Evolutionary conservation across 2,113 vertebrate species (phyloP).

Genomic region (Bungarus multicinctus): DNA sequence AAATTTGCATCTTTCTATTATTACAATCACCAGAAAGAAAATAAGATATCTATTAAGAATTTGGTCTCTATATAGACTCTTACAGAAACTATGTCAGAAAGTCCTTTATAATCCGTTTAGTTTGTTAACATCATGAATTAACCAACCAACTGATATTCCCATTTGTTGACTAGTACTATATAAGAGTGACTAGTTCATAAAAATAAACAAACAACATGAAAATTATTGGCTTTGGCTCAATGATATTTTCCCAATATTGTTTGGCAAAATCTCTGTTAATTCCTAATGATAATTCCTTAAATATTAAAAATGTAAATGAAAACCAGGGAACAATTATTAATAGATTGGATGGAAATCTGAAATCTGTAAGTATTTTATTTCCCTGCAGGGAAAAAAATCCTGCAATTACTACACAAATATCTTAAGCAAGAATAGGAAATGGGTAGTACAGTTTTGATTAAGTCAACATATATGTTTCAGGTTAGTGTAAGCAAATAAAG

Average conservation of each 20-base stretch:
- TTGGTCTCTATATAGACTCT: neutral
- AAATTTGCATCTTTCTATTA: neutral
- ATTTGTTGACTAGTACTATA: neutral
- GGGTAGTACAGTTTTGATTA: neutral
- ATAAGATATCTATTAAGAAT: neutral
- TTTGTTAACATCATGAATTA: neutral
- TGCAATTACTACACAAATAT: neutral
- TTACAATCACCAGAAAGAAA: neutral
- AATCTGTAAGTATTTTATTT: neutral
- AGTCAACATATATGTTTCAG: neutral
- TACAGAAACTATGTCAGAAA: neutral
- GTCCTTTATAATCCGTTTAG: neutral
- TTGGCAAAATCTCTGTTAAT: neutral
- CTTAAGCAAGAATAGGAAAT: neutral
- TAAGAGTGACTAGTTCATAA: neutral
- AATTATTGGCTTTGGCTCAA: neutral
- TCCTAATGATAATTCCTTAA: neutral
- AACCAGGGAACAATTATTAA: neutral
- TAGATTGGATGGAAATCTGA: neutral
- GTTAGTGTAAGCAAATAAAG: neutral
- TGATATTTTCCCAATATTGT: neutral
- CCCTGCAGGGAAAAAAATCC: too few species aligned
- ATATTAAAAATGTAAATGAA: neutral
- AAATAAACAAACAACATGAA: neutral
- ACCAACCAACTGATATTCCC: neutral